Percentiles rank a stretch among this genome's conserved stretches.
These are phyloP conservation scores for Platanista minor DNA, from an alignment of 2,113 vertebrate species.

Conservation along the genomic window DNA sequence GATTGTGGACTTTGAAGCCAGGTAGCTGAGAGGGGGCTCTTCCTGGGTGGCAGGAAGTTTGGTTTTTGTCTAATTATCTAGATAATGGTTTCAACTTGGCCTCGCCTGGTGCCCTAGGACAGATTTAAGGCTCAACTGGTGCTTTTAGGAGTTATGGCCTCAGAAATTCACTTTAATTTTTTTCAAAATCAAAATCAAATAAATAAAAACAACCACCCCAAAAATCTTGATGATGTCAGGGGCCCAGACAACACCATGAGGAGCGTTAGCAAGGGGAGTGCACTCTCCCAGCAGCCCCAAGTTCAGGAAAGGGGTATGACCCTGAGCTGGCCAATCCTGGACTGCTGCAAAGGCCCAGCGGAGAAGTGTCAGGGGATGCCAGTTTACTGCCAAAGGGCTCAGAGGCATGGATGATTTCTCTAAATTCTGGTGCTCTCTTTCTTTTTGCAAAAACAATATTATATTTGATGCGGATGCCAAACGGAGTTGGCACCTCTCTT, in stretches of 20 bases:
- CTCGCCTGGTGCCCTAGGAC: background rate
- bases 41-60: background rate
- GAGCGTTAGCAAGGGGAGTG: background rate
- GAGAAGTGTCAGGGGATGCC: background rate
- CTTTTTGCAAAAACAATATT: background rate
- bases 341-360: background rate
- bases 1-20: background rate
- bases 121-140: background rate
- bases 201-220: background rate
- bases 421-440: background rate
- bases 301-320: accelerated
- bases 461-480: background rate
- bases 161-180: background rate
- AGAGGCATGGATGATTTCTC: background rate
- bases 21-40: background rate
- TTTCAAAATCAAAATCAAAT: slow-evolving; percentile 13
- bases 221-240: background rate
- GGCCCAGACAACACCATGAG: accelerated
- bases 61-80: background rate
- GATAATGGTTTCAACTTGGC: background rate
- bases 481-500: background rate
- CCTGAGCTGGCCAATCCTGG: background rate
- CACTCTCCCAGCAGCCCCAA: accelerated
- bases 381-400: background rate
- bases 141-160: background rate